Base-by-base conservation (phyloP, 37 sponge, comb jelly and placozoan genomes). In the Agelas oroides region DNA sequence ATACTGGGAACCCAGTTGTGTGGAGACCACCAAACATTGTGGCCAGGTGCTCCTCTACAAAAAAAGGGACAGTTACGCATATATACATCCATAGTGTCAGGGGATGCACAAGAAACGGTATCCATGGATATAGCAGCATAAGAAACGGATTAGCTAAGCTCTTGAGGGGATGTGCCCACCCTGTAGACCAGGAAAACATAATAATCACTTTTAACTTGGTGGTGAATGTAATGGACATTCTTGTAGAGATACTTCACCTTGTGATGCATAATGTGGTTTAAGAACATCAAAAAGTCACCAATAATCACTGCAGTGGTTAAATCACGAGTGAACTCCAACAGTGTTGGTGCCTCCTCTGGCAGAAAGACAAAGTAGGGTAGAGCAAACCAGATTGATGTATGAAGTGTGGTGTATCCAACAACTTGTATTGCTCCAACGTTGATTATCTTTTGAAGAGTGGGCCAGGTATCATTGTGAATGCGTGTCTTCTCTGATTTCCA, bases 21-120 rank as follows among this genome's bases (percentile, higher is more conserved):
- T 21, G 77, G 77, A 23, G 77, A 55, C 77, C 77, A 76, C 77
- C 77, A 76, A 1, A 76, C 77, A 5, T 76, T 34, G 28, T 76
- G 77, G 5, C 34, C 34, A 32, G 61, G 28, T 76, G 77, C 35
- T 76, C 77, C 57, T 76, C 77, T 14, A 76, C 59, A 58, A 76
- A 35, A 5, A 76, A 36, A 33, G 62, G 17, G 5, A 76, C 61
- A 57, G 57, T 11, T 19, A 76, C 33, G 34, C 19, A 36, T 24
- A 32, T 5, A 57, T 76, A 76, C 2, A 35, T 31, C 77, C 77
- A 76, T 1, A 60, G 18, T 21, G 77, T 59, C 2, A 76, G 61
- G 31, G 77, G 77, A 20, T 76, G 77, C 24, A 76, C 28, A 25
- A 37, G 33, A 34, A 18, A 58, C 19, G 57, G 2, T 20, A 76